Evolutionary conservation across 2,797 vertebrate species (phyloP).

Genomic region (Bryconaethiops microstoma): DNA sequence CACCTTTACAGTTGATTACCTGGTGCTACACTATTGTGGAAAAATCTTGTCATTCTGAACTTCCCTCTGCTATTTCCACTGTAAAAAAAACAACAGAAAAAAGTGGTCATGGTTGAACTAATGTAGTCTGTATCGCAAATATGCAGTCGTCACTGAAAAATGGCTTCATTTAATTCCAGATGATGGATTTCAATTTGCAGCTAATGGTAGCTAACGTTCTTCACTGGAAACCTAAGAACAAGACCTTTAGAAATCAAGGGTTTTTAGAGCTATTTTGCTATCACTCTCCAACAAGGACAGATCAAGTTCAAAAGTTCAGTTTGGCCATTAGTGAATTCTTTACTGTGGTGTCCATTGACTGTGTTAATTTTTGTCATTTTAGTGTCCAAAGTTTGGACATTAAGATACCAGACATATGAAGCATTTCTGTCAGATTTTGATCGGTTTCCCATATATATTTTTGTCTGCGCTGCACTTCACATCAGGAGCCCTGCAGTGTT

Average conservation of each 20-base stretch:
- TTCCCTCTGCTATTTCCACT: neutral
- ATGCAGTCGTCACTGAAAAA: neutral
- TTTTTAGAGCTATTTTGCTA: neutral
- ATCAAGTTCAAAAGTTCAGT: too few species aligned
- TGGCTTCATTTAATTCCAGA: neutral
- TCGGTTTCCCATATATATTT: too few species aligned
- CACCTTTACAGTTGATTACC: slow-evolving; percentile 12
- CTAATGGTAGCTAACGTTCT: neutral
- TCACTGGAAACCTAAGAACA: neutral
- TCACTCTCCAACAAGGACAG: too few species aligned
- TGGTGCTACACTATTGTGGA: neutral
- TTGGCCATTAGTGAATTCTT: too few species aligned
- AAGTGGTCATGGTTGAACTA: neutral
- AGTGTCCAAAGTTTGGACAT: too few species aligned
- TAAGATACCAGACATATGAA: too few species aligned
- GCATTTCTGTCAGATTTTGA: too few species aligned
- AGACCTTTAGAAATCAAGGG: neutral
- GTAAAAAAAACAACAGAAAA: neutral
- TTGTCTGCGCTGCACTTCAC: too few species aligned
- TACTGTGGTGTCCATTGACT: too few species aligned
- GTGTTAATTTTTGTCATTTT: too few species aligned
- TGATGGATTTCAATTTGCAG: slow-evolving; percentile 6
- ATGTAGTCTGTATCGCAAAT: neutral
- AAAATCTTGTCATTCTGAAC: neutral
- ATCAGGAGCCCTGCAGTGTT: too few species aligned